Evolutionary conservation across 2,113 vertebrate species (phyloP).

Genomic region (Macrotis lagotis): DNA sequence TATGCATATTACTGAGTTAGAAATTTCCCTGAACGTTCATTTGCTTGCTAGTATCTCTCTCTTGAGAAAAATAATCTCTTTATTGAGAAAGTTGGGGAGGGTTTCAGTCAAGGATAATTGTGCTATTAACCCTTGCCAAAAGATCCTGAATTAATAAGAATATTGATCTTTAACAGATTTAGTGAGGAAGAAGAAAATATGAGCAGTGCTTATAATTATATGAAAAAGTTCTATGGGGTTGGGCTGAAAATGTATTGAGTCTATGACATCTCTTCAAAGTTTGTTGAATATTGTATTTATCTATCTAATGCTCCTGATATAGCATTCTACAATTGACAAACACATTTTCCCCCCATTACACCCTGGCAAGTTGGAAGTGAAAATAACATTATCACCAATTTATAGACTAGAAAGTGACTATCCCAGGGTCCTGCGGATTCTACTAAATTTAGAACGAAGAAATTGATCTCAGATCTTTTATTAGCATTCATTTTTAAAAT

Average conservation of each 20-base stretch:
- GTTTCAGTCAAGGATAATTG: background rate
- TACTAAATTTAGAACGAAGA: background rate
- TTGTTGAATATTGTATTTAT: background rate
- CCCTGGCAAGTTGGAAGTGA: background rate
- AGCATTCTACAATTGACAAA: background rate
- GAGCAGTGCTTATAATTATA: background rate
- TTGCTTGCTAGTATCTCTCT: background rate
- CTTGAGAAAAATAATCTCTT: background rate
- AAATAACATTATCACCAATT: background rate
- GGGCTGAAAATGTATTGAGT: background rate
- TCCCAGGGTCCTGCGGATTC: background rate
- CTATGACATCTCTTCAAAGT: background rate
- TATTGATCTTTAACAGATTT: background rate
- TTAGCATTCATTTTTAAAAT: background rate
- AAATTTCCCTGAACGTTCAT: background rate
- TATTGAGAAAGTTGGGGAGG: background rate
- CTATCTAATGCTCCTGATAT: background rate
- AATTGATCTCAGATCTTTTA: background rate
- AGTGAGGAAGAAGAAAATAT: background rate
- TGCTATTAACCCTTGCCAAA: background rate
- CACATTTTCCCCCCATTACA: background rate
- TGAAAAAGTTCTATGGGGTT: background rate
- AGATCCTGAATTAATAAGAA: background rate
- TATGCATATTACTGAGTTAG: background rate
- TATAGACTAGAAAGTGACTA: background rate